Conservation (phyloP, 2,888 invertebrate species). For the Epistrophe grossulariae region DNA sequence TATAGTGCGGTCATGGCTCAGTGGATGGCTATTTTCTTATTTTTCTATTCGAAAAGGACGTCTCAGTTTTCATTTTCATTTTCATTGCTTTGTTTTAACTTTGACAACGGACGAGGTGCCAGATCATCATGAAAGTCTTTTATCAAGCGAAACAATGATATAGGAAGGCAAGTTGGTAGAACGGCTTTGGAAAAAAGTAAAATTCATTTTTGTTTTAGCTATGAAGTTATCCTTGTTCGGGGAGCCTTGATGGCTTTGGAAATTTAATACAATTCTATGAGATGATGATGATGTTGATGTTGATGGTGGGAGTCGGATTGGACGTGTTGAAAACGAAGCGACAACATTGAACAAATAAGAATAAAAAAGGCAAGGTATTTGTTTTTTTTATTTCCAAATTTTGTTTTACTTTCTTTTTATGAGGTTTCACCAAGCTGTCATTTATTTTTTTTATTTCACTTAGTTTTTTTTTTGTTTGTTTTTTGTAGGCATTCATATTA, state of each 20-base stretch:
- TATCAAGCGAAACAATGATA: constrained; percentile 28
- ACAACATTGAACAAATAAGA: constrained; percentile 5
- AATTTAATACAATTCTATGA: constrained; percentile 22
- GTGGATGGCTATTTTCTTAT: not conserved
- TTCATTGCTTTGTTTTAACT: not conserved
- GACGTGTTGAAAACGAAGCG: not conserved
- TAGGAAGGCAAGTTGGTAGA: not conserved
- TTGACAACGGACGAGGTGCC: constrained; percentile 2
- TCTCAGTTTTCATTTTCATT: constrained; percentile 5
- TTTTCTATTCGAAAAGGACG: not conserved
- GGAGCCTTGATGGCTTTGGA: constrained; percentile 17
- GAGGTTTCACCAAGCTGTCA: constrained; percentile 10
- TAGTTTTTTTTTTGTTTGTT: not conserved
- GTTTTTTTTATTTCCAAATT: constrained; percentile 16
- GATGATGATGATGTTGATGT: not conserved
- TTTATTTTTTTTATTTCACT: not conserved
- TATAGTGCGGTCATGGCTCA: constrained; percentile 20
- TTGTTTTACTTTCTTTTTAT: constrained; percentile 13
- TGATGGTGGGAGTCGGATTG: not conserved
- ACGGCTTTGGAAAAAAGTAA: not conserved
- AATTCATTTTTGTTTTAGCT: constrained; percentile 9
- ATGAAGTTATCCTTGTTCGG: constrained; percentile 30
- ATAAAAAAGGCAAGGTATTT: constrained; percentile 7
- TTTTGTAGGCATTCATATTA: not conserved
- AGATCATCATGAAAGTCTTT: constrained; percentile 18